phyloP scores from a whole-genome alignment of 2,113 vertebrate species.

The Monopterus albus region DNA sequence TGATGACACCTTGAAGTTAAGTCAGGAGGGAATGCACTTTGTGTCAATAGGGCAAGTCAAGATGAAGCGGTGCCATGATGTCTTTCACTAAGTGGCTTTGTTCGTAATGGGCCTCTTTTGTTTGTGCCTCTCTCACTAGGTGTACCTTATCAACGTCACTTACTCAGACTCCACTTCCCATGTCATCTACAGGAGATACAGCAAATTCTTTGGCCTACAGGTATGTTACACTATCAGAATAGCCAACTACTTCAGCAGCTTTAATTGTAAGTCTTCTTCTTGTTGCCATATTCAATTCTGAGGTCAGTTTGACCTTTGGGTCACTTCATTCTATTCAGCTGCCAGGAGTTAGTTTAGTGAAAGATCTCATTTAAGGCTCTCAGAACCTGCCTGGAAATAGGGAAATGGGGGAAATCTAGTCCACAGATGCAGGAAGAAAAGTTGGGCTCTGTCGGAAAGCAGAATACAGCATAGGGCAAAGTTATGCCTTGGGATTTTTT shows the following conservation, averaged over 20 bases:
- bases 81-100: conserved; percentile 54
- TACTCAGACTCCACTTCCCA: conserved; percentile 94
- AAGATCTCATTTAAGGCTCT: conserved; percentile 87
- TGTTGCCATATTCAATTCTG: conserved; percentile 7
- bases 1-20: conserved; percentile 55
- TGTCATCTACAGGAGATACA: conserved; percentile 95
- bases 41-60: conserved; percentile 37
- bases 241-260: background rate
- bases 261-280: background rate
- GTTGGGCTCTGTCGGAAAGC: conserved; percentile 40
- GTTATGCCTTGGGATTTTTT: background rate
- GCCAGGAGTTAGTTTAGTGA: conserved; percentile 81
- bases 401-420: conserved; percentile 79
- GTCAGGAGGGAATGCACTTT: conserved; percentile 52
- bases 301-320: conserved; percentile 47
- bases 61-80: conserved; percentile 27
- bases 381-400: conserved; percentile 74
- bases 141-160: conserved; percentile 94
- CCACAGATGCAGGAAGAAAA: conserved; percentile 74
- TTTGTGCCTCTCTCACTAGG: conserved; percentile 78
- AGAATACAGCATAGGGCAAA: conserved; percentile 31
- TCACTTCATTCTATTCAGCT: conserved; percentile 44
- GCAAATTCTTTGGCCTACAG: conserved; percentile 98
- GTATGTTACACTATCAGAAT: conserved; percentile 70
- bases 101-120: conserved; percentile 47